phyloP scores from a whole-genome alignment of 1,140 invertebrate genomes.

The Saccostrea cuccullata region DNA sequence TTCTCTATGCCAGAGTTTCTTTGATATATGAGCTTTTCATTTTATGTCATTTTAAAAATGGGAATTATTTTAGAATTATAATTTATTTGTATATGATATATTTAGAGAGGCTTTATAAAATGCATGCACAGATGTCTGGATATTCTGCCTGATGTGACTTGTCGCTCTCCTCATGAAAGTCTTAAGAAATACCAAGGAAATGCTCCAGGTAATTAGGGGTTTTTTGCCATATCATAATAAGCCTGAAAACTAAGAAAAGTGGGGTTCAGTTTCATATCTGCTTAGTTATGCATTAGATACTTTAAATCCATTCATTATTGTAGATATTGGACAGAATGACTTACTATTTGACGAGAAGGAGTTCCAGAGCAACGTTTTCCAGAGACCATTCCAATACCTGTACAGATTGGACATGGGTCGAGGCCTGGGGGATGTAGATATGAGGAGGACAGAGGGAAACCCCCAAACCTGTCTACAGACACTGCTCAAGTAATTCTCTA shows the following conservation, averaged over 20 bases:
- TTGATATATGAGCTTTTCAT: too few species aligned
- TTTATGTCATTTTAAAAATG: too few species aligned
- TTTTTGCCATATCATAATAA: too few species aligned
- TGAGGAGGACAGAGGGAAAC: constrained; percentile 47
- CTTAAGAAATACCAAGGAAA: constrained; percentile 36
- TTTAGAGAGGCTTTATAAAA: constrained; percentile 49
- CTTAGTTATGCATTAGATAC: too few species aligned
- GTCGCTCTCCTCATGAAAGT: constrained; percentile 70
- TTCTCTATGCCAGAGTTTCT: too few species aligned
- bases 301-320: background rate
- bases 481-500: constrained; percentile 50
- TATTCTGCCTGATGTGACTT: constrained; percentile 66
- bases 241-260: too few species aligned
- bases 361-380: constrained; percentile 69
- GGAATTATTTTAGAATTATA: too few species aligned
- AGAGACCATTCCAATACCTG: constrained; percentile 73
- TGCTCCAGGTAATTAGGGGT: background rate
- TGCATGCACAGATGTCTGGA: constrained; percentile 64
- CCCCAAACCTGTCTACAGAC: constrained; percentile 49
- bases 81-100: too few species aligned
- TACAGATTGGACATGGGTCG: constrained; percentile 43
- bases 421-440: constrained; percentile 45
- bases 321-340: constrained; percentile 63
- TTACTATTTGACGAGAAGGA: constrained; percentile 70
- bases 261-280: too few species aligned